These are phyloP conservation scores for Onychorhynchus coronatus DNA, from an alignment of 2,113 vertebrate species.

Conservation along the genomic window DNA sequence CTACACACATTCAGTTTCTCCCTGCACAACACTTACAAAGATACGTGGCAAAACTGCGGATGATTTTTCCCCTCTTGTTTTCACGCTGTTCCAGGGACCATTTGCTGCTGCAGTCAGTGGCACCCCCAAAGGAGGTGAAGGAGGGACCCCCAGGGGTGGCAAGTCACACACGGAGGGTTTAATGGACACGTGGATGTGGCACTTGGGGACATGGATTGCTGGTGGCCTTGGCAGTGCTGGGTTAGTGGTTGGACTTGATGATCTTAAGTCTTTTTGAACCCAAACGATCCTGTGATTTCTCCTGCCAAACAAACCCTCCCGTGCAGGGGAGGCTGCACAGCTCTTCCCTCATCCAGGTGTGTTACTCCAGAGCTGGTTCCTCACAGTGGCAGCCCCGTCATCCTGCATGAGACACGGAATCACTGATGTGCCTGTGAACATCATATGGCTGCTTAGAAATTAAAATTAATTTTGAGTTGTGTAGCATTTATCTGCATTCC, in stretches of 20 bases:
- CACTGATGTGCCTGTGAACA: background rate
- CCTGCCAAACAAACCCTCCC: background rate
- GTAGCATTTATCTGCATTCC: background rate
- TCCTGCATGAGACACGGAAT: background rate
- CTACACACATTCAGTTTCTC: background rate
- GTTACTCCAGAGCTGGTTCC: background rate
- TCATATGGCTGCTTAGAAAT: conserved; percentile 30
- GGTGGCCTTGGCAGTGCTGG: background rate
- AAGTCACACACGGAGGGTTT: background rate
- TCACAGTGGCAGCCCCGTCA: rapidly evolving
- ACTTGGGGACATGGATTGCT: background rate
- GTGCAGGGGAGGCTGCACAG: background rate
- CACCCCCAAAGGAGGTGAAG: background rate
- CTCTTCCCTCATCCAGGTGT: background rate
- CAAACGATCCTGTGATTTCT: background rate
- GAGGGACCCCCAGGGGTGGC: background rate
- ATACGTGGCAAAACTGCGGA: conserved; percentile 34
- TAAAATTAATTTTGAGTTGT: conserved; percentile 16
- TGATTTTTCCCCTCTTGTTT: background rate
- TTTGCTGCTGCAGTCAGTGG: rapidly evolving
- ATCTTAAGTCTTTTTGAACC: background rate
- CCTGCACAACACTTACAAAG: background rate
- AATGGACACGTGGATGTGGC: background rate
- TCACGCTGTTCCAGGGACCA: background rate
- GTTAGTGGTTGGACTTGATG: background rate